Conservation (phyloP, 2,888 invertebrate species). For the Caenorhabditis drosophilae region DNA sequence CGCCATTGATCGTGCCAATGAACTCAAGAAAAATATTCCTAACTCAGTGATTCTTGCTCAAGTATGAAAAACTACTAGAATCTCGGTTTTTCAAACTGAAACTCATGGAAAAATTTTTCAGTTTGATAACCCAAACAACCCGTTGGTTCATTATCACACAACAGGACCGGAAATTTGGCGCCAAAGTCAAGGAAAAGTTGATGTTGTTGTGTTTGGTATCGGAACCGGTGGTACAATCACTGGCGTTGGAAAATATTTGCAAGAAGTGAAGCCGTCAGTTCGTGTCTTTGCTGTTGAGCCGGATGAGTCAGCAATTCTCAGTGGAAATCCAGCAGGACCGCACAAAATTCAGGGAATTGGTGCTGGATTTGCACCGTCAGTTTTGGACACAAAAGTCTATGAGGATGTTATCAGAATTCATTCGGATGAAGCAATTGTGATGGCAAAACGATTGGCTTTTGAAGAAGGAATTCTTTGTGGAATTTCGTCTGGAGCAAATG, state of each 20-base stretch:
- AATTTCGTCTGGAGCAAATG: constrained; percentile 66
- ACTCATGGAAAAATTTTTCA: too few species aligned
- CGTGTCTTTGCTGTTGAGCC: constrained; percentile 64
- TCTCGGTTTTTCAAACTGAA: too few species aligned
- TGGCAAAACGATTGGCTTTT: constrained; percentile 57
- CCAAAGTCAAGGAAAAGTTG: constrained; percentile 63
- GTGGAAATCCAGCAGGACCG: constrained; percentile 56
- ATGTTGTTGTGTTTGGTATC: constrained; percentile 63
- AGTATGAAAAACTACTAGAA: too few species aligned
- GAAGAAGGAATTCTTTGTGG: constrained; percentile 62
- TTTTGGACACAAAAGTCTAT: constrained; percentile 55
- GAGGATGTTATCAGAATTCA: constrained; percentile 59
- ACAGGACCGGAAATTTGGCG: constrained; percentile 68
- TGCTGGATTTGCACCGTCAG: constrained; percentile 63
- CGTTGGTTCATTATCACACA: constrained; percentile 61
- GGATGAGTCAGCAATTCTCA: constrained; percentile 61
- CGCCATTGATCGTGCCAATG: constrained; percentile 61
- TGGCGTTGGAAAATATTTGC: constrained; percentile 61
- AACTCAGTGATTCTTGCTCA: constrained; percentile 62
- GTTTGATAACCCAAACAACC: constrained; percentile 66
- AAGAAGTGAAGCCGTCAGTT: constrained; percentile 58
- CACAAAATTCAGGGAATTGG: constrained; percentile 68
- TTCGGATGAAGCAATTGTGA: constrained; percentile 59
- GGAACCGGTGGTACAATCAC: constrained; percentile 67
- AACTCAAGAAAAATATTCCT: constrained; percentile 56